Conservation (phyloP, 1,140 invertebrate genomes). For the Euwallacea fornicatus region DNA sequence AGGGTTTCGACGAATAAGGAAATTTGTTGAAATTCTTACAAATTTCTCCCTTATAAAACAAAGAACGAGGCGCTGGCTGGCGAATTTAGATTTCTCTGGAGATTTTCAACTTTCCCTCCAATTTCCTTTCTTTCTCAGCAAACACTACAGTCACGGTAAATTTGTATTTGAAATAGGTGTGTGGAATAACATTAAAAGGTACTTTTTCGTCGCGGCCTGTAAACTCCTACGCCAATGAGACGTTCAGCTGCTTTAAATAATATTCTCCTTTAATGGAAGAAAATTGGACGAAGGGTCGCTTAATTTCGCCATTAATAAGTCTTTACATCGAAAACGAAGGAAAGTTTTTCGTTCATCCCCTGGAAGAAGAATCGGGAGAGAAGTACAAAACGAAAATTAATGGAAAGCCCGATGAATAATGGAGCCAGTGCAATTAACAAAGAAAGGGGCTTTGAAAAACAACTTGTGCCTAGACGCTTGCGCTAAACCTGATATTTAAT, state of each 20-base stretch:
- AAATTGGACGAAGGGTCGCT: slow-evolving; percentile 9
- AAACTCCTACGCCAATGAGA: no score
- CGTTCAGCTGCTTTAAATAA: background rate
- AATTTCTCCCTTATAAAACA: slow-evolving; percentile 38
- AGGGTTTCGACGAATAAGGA: slow-evolving; percentile 31
- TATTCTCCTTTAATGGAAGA: slow-evolving; percentile 19
- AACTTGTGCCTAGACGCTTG: slow-evolving; percentile 6
- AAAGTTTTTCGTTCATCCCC: slow-evolving; percentile 24
- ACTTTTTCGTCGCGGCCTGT: no score
- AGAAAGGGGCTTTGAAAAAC: slow-evolving; percentile 21
- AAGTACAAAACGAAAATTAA: slow-evolving; percentile 36
- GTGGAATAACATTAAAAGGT: background rate
- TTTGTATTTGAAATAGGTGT: no score
- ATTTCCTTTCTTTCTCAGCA: slow-evolving; percentile 2
- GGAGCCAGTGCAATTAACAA: slow-evolving; percentile 31
- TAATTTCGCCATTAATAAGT: slow-evolving; percentile 33
- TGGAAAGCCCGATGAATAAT: slow-evolving; percentile 35
- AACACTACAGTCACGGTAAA: background rate
- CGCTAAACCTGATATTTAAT: background rate
- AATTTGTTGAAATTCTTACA: slow-evolving; percentile 32
- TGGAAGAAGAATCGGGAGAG: slow-evolving; percentile 19
- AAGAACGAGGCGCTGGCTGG: slow-evolving; percentile 34
- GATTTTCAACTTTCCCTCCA: slow-evolving; percentile 35
- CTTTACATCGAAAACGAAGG: slow-evolving; percentile 28
- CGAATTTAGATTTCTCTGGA: slow-evolving; percentile 44